phyloP scores from a whole-genome alignment of 2,888 invertebrate species.

The Rhingia campestris region DNA sequence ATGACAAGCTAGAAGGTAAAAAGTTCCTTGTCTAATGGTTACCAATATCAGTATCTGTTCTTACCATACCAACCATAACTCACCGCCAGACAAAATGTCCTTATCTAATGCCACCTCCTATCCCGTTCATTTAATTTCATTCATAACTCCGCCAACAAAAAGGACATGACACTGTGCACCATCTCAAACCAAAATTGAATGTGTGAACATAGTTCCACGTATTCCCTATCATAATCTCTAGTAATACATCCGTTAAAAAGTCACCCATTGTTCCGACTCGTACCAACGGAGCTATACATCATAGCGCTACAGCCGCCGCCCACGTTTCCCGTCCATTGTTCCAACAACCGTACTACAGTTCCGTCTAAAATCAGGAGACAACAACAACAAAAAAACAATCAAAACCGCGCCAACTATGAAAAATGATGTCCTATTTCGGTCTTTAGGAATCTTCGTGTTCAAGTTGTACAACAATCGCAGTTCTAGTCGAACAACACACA shows the following conservation, averaged over 20 bases:
- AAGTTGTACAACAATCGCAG: constrained; percentile 35
- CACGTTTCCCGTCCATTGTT: not conserved
- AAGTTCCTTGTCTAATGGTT: too few species aligned
- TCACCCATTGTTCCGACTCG: constrained; percentile 20
- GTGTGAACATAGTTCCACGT: constrained; percentile 17
- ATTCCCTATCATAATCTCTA: constrained; percentile 25
- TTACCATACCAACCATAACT: too few species aligned
- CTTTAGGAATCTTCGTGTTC: constrained; percentile 9
- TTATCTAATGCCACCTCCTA: too few species aligned
- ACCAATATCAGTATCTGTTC: too few species aligned
- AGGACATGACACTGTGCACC: not conserved
- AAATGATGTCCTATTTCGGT: constrained; percentile 33
- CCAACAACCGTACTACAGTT: not conserved
- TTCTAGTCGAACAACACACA: constrained; percentile 28
- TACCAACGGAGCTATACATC: constrained; percentile 13
- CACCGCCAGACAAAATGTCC: too few species aligned
- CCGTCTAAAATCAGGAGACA: not conserved
- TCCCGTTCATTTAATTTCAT: too few species aligned
- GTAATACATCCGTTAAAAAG: constrained; percentile 36
- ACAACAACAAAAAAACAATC: constrained; percentile 1
- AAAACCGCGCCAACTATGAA: constrained; percentile 30
- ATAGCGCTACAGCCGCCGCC: not conserved
- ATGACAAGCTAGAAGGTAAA: too few species aligned
- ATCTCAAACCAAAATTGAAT: constrained; percentile 10
- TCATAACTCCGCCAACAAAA: not conserved